Base-by-base conservation (phyloP, 2,888 invertebrate species). In the Oithona nana region DNA sequence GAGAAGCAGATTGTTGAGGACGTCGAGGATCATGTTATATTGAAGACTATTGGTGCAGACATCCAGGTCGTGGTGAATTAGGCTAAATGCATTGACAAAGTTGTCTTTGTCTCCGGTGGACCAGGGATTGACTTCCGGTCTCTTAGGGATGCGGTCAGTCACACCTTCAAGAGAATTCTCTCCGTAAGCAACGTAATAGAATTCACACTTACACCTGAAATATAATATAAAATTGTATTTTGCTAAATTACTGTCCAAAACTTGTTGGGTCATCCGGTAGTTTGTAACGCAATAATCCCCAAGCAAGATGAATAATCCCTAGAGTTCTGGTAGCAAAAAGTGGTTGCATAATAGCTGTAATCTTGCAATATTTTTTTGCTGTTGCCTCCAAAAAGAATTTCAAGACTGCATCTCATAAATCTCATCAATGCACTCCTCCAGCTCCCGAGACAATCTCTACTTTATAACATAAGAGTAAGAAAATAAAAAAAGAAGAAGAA, bases 11-110 rank as follows among this genome's bases (percentile, higher is more conserved):
- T 97, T 95, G 77, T 99, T 98, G 2, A 99, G 88, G 68, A 98
- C 87, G 74, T 98, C 98, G 69, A 98, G 76, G 49, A 98, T 82
- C 90, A 97, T 95, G 1, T 87, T 88, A 73, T 95, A 97, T 81
- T 92, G 79, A 24, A 73, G 69, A 54, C 51, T 68, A 71, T 94
- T 95, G 51, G 94, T 93, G 76, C 89, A 92, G n/a, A 94, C 92
- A 71, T 95, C 93, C 39, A 98, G 79, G 75, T 97, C 97, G 72
- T 98, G 90, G 76, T 98, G 98, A 83, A 95, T 92, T 57, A 98
- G 78, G 0, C 94, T 95, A 73, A 98, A 94, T 1, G 93, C 90
- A 77, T 98, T 95, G 55, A 92, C 90, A 1, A 92, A 89, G 65
- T 86, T 86, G 68, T 87, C 85, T 66, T 83, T 79, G 64, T 83